A percentile compares a stretch with the other conserved stretches of the same genome.
Evolutionary conservation across 1,140 invertebrate species (phyloP).

Genomic region (Elymnias hypermnestra): DNA sequence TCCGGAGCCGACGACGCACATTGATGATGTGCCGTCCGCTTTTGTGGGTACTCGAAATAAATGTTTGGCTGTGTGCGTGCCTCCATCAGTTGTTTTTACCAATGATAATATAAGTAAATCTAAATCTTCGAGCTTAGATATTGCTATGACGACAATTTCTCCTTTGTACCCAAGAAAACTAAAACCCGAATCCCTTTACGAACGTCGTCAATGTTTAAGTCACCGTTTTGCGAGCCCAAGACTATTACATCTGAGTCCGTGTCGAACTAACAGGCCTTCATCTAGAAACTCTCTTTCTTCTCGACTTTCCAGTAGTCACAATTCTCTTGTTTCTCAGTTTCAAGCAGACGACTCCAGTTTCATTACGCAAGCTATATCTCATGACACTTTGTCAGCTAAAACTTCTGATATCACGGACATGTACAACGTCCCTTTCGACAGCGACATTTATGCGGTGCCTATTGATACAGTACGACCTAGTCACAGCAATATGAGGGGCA

Average conservation of each 20-base stretch:
- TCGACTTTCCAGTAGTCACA: conserved; percentile 87
- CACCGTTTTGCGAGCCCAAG: conserved; percentile 80
- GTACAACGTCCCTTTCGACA: conserved; percentile 90
- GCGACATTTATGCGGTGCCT: conserved; percentile 90
- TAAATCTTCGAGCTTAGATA: conserved; percentile 39
- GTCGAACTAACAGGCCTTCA: conserved; percentile 79
- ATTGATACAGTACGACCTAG: conserved; percentile 84
- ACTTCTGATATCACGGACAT: conserved; percentile 86
- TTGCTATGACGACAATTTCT: conserved; percentile 40
- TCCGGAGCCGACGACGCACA: conserved; percentile 29
- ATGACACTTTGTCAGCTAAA: conserved; percentile 82
- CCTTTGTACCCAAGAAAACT: conserved; percentile 58
- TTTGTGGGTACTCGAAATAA: conserved; percentile 32
- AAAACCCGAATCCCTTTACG: conserved; percentile 54
- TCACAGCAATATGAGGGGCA: conserved; percentile 69
- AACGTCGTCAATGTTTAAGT: conserved; percentile 55
- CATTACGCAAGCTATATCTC: conserved; percentile 90
- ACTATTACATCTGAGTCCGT: conserved; percentile 79
- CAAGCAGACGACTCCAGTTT: conserved; percentile 89
- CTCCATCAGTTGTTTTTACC: conserved; percentile 44
- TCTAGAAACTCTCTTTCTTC: conserved; percentile 85
- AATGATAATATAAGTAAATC: conserved; percentile 37
- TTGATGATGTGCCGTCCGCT: conserved; percentile 27
- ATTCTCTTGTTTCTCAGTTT: conserved; percentile 84
- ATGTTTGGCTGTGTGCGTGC: conserved; percentile 45